Evolutionary conservation across 2,888 invertebrate species (phyloP).

Genomic region (Oxyteleia sp.): DNA sequence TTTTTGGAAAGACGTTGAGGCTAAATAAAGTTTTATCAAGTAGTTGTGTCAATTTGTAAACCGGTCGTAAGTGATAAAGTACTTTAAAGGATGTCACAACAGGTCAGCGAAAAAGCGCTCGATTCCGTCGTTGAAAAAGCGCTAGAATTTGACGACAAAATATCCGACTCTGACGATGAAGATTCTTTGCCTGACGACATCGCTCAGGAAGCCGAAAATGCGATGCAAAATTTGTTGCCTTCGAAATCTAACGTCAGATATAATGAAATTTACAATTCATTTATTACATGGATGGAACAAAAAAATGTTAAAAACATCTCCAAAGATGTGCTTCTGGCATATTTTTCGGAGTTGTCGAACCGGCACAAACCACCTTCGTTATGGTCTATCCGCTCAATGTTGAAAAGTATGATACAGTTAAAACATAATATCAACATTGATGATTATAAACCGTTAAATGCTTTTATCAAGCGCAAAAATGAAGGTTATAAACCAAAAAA

Average conservation of each 20-base stretch:
- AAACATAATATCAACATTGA: slow-evolving; percentile 7
- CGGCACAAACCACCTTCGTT: slow-evolving; percentile 14
- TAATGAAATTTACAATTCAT: slow-evolving; percentile 7
- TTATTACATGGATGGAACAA: slow-evolving; percentile 6
- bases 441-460: neutral
- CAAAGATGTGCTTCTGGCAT: slow-evolving; percentile 13
- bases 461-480: slow-evolving; percentile 35
- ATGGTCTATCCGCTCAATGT: slow-evolving; percentile 22
- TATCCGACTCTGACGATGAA: neutral
- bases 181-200: neutral
- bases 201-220: neutral
- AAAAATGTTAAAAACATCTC: neutral
- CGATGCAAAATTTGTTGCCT: neutral
- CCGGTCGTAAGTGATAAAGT: no score
- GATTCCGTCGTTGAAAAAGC: neutral
- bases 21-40: no score
- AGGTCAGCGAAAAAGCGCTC: no score
- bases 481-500: slow-evolving; percentile 21
- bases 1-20: no score
- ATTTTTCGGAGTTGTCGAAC: slow-evolving; percentile 8
- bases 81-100: no score
- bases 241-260: neutral
- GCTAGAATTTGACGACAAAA: neutral
- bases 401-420: neutral
- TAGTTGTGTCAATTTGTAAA: neutral